Evolutionary conservation across 2,113 vertebrate species (phyloP).

Genomic region (Centropristis striata): DNA sequence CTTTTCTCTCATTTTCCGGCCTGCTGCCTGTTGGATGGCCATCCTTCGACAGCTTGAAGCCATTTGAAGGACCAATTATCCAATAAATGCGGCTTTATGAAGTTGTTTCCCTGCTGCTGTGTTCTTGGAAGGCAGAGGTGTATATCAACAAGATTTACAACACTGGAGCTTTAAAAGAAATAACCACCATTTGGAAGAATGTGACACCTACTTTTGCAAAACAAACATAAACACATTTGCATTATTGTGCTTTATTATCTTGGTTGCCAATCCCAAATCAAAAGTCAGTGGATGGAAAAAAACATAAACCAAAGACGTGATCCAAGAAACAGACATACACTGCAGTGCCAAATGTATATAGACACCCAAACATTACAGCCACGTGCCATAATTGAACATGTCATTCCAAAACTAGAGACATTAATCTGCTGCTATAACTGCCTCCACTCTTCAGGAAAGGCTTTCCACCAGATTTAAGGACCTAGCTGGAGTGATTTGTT

Average conservation of each 20-base stretch:
- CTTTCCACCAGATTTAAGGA: not conserved
- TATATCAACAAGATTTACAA: slow-evolving; percentile 76
- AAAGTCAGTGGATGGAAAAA: slow-evolving; percentile 13
- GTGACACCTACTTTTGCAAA: slow-evolving; percentile 47
- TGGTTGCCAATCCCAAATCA: slow-evolving; percentile 9
- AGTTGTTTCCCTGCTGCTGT: slow-evolving; percentile 81
- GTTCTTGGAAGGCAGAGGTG: slow-evolving; percentile 74
- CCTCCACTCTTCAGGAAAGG: not conserved
- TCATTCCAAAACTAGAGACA: not conserved
- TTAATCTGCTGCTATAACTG: slow-evolving; percentile 1
- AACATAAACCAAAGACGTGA: slow-evolving; percentile 5
- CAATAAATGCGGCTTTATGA: slow-evolving; percentile 84
- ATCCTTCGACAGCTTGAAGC: slow-evolving; percentile 81
- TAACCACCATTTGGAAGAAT: slow-evolving; percentile 56
- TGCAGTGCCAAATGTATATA: slow-evolving; percentile 1
- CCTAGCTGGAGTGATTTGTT: not conserved
- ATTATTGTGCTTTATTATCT: slow-evolving; percentile 43
- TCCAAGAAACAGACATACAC: not conserved
- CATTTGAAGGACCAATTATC: slow-evolving; percentile 84
- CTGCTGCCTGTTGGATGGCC: slow-evolving; percentile 79
- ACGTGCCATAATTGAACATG: not conserved
- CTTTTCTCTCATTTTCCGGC: slow-evolving; percentile 70
- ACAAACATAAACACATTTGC: slow-evolving; percentile 51
- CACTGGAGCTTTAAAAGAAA: slow-evolving; percentile 56
- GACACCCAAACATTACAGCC: not conserved